Percentiles rank a stretch among this genome's conserved stretches.
Evolutionary conservation across 1,140 invertebrate species (phyloP).

Genomic region (Chlorops oryzae): DNA sequence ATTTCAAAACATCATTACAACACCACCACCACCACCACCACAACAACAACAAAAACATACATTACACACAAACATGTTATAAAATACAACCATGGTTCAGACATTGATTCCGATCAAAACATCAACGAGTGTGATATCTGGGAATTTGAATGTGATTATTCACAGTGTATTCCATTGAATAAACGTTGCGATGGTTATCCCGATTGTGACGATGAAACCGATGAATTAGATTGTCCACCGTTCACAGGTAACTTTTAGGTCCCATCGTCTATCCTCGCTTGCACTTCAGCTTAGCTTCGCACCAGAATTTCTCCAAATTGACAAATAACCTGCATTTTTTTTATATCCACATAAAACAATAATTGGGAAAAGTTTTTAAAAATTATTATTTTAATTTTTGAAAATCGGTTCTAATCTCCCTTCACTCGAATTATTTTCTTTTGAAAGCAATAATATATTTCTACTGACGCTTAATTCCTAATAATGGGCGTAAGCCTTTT

Average conservation of each 20-base stretch:
- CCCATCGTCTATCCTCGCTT: not conserved
- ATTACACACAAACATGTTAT: conserved; percentile 5
- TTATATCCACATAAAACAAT: no score
- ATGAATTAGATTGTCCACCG: conserved; percentile 59
- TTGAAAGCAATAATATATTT: no score
- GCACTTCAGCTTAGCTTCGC: not conserved
- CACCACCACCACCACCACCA: conserved; percentile 13
- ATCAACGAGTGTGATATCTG: conserved; percentile 35
- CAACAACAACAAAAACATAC: conserved; percentile 9
- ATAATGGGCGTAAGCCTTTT: no score
- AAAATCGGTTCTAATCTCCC: no score
- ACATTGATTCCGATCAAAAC: conserved; percentile 22
- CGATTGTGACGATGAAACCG: conserved; percentile 68
- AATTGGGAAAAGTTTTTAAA: no score
- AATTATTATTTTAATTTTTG: no score
- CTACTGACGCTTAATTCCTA: no score
- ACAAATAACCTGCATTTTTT: no score
- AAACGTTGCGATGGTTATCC: conserved; percentile 59
- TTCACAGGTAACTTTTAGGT: conserved; percentile 39
- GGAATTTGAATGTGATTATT: conserved; percentile 42
- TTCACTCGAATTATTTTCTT: no score
- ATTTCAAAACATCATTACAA: conserved; percentile 9
- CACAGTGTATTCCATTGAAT: conserved; percentile 48
- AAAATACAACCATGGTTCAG: conserved; percentile 13
- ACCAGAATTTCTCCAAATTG: no score